phyloP scores from a whole-genome alignment of 2,797 vertebrate genomes.

The Labroides dimidiatus region DNA sequence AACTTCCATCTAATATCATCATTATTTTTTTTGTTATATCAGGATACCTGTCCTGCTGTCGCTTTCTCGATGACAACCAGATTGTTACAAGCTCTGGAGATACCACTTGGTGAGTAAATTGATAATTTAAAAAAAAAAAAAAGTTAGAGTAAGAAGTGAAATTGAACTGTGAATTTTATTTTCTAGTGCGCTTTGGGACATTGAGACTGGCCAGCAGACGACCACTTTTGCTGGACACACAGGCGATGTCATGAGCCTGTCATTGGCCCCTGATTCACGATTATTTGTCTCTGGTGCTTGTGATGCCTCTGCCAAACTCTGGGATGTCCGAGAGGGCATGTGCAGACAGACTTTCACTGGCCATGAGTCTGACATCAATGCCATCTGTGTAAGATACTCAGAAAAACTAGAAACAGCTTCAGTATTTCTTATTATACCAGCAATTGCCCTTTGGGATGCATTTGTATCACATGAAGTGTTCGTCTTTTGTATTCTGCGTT shows the following conservation, averaged over 20 bases:
- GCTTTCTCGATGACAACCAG: conserved; percentile 99
- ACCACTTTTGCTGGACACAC: conserved; percentile 99
- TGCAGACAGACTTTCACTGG: conserved; percentile 99
- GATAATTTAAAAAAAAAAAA: too few species aligned
- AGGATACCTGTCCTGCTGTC: conserved; percentile 99
- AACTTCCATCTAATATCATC: background rate
- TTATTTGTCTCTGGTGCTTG: conserved; percentile 99
- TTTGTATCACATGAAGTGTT: background rate
- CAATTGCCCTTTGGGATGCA: background rate
- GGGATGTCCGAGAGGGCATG: conserved; percentile 99
- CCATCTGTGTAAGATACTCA: conserved; percentile 92
- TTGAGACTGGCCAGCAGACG: conserved; percentile 99
- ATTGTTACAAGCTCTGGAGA: conserved; percentile 99
- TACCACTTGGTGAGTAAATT: conserved; percentile 95
- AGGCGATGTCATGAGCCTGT: conserved; percentile 99
- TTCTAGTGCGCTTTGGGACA: conserved; percentile 97
- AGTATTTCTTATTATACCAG: background rate
- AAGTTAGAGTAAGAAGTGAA: background rate
- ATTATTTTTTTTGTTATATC: conserved; percentile 38
- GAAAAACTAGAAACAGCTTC: background rate
- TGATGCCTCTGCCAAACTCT: conserved; percentile 98
- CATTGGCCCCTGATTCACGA: conserved; percentile 94
- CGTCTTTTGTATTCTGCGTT: background rate
- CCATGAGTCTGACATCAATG: conserved; percentile 99
- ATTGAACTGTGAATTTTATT: conserved; percentile 10